Conservation (phyloP, 1,140 invertebrate species). For the Platyscapa corneri region DNA sequence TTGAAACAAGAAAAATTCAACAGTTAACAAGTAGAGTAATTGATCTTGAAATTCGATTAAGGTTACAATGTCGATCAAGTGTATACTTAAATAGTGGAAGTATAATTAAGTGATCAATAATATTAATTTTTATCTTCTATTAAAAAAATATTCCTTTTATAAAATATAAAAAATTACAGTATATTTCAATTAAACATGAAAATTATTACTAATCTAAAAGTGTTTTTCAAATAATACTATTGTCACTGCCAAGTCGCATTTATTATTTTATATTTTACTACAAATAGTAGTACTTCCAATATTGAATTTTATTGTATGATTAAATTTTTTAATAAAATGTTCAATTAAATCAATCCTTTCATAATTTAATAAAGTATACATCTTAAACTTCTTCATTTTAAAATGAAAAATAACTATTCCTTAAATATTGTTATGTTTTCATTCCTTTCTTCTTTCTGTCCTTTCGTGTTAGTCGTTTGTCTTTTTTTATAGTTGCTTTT, state of each 20-base stretch:
- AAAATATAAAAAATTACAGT: not conserved
- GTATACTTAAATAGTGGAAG: conserved; percentile 40
- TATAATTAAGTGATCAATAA: conserved; percentile 2
- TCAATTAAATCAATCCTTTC: not conserved
- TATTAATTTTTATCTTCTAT: not conserved
- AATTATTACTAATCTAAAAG: not conserved
- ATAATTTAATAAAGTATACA: conserved; percentile 29
- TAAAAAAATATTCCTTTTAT: not conserved
- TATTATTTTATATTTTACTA: conserved; percentile 50
- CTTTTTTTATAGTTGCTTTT: conserved; percentile 69
- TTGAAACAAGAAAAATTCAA: conserved; percentile 68
- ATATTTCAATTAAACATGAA: not conserved
- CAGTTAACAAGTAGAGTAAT: conserved; percentile 66
- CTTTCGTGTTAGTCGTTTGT: conserved; percentile 66
- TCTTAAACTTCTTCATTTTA: not conserved
- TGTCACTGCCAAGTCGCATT: conserved; percentile 63
- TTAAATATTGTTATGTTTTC: conserved; percentile 32
- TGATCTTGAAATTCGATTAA: conserved; percentile 68
- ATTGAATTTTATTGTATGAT: conserved; percentile 41
- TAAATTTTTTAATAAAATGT: conserved; percentile 59
- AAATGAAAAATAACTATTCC: conserved; percentile 7
- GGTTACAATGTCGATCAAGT: conserved; percentile 63
- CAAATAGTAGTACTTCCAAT: conserved; percentile 26
- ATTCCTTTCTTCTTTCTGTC: conserved; percentile 61
- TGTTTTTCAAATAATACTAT: conserved; percentile 22